Evolutionary conservation across 2,113 vertebrate genomes (phyloP).

Genomic region (Stercorarius parasiticus): DNA sequence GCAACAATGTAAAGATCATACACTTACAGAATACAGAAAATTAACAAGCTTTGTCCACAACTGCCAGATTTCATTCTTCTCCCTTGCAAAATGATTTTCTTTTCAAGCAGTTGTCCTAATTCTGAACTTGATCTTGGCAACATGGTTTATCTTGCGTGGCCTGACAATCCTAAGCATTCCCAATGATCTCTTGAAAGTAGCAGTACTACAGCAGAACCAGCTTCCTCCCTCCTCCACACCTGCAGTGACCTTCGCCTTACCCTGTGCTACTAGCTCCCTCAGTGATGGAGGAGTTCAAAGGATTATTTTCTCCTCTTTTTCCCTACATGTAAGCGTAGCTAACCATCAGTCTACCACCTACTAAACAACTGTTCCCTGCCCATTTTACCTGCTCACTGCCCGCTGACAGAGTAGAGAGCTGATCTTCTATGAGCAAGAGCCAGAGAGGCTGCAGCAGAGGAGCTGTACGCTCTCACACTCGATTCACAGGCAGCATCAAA

Average conservation of each 20-base stretch:
- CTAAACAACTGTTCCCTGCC: not conserved
- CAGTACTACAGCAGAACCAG: not conserved
- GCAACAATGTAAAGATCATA: not conserved
- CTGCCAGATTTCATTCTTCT: not conserved
- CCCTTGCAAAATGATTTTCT: not conserved
- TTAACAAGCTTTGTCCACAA: not conserved
- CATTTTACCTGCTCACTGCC: not conserved
- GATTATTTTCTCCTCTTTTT: not conserved
- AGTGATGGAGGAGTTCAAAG: not conserved
- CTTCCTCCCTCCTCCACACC: not conserved
- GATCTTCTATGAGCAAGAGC: not conserved
- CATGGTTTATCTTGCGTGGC: not conserved
- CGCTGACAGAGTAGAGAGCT: not conserved
- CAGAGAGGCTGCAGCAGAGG: not conserved
- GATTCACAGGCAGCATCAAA: not conserved
- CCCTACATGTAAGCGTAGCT: not conserved
- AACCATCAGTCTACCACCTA: not conserved
- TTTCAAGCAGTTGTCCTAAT: not conserved
- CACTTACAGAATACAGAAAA: not conserved
- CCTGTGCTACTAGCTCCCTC: not conserved
- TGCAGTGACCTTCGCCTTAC: rapidly evolving
- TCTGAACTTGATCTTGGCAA: not conserved
- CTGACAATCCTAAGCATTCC: not conserved
- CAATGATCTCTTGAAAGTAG: not conserved
- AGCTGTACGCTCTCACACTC: not conserved